Conservation (phyloP, 1,140 invertebrate species). For the Potamilus streckersoni region DNA sequence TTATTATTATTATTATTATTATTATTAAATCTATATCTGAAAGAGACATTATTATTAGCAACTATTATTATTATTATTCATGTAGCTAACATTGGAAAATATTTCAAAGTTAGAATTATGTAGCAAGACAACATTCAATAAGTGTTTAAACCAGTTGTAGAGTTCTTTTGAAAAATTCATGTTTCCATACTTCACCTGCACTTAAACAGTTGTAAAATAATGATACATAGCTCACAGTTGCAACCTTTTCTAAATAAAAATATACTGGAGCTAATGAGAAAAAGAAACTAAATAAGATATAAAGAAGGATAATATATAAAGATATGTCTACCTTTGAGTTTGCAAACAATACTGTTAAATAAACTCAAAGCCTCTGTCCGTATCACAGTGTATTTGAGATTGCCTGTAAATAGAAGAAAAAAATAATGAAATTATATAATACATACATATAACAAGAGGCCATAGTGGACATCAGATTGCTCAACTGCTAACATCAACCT, state of each 20-base stretch:
- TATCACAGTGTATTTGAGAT: slow-evolving; percentile 58
- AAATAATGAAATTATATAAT: too few relatives aligned
- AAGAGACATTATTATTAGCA: too few relatives aligned
- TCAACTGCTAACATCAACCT: too few relatives aligned
- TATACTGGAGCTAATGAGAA: neutral
- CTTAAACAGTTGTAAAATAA: neutral
- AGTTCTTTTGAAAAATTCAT: too few relatives aligned
- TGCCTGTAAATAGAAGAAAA: slow-evolving; percentile 35
- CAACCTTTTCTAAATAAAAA: neutral
- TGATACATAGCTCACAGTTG: neutral
- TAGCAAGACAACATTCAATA: too few relatives aligned
- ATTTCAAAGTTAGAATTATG: too few relatives aligned
- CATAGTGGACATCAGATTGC: too few relatives aligned
- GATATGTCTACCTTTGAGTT: slow-evolving; percentile 42
- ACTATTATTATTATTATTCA: too few relatives aligned
- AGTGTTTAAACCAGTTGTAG: too few relatives aligned
- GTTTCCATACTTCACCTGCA: neutral
- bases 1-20: too few relatives aligned
- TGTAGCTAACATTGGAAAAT: too few relatives aligned
- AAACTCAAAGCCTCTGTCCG: slow-evolving; percentile 47
- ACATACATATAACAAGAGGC: too few relatives aligned
- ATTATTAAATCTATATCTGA: neutral
- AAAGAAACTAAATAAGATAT: neutral
- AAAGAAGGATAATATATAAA: neutral
- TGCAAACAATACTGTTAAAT: slow-evolving; percentile 41